Evolutionary conservation across 2,797 vertebrate genomes (phyloP).

Genomic region (Tapirus indicus): DNA sequence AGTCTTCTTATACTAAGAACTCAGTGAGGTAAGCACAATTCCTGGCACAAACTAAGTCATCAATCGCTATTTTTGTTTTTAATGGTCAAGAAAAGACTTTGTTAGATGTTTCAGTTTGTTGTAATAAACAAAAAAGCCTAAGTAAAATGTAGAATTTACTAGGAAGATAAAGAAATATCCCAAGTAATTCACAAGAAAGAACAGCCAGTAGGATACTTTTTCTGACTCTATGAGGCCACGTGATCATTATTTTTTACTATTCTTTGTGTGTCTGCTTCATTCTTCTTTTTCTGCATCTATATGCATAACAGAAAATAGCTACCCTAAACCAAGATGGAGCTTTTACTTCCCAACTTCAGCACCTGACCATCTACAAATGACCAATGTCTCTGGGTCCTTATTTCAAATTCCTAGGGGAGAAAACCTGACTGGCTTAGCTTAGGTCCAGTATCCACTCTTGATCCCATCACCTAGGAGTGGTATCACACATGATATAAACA

Average conservation of each 20-base stretch:
- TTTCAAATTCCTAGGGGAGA: constrained; percentile 20
- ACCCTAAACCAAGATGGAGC: not conserved
- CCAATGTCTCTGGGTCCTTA: not conserved
- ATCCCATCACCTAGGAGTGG: not conserved
- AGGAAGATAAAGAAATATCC: not conserved
- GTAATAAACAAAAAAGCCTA: not conserved
- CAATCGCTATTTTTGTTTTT: not conserved
- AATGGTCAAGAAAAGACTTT: not conserved
- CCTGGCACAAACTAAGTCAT: not conserved
- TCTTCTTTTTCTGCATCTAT: not conserved
- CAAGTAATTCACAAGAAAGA: not conserved
- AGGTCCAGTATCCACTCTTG: not conserved
- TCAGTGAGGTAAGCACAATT: not conserved
- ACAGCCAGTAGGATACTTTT: not conserved
- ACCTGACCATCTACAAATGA: not conserved
- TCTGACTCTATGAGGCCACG: not conserved
- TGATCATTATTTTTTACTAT: not conserved
- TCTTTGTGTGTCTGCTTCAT: not conserved
- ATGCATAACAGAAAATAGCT: not conserved
- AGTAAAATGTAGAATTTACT: not conserved
- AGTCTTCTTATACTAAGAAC: not conserved
- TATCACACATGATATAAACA: not conserved
- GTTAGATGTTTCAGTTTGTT: not conserved
- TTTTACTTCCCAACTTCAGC: constrained; percentile 26
- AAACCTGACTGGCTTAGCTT: not conserved